Base-by-base conservation (phyloP, 2,888 invertebrate species). In the Neria commutata region DNA sequence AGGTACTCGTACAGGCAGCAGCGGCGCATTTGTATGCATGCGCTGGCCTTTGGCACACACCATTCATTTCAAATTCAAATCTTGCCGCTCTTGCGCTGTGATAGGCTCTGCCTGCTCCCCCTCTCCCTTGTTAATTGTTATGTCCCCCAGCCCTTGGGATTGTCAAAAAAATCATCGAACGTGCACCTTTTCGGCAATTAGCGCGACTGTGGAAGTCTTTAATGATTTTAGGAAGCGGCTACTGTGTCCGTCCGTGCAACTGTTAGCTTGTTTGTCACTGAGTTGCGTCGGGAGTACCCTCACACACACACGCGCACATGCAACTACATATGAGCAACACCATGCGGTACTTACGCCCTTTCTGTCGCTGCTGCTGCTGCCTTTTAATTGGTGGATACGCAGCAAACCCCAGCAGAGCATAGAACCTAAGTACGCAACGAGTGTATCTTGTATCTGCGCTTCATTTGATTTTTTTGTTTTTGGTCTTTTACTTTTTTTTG, bases 131-230 rank as follows among this genome's bases (percentile, higher is more conserved):
- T 54, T 73, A 72, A 70, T 75, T 73, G 66, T 72, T 67, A 68
- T 72, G 73, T 73, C 51, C 21, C 10, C 29, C 14, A 26, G 19
- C 57, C 57, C 67, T 65, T 63, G 62, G 64, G 65, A 61, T 65
- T 62, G 66, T 66, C 69, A 67, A 72, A 67, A 65, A 65, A 52
- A 65, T 61, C 60, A 50, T 58, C 37, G 69, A 69, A 77, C 77
- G 75, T 76, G 75, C 69, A 69, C 65, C 68, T 76, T 76, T 76
- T 77, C 66, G 70, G 68, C 70, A 75, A 75, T 69, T 67, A 75
- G 64, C 47, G 53, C 8, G 58, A 56, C 54, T 57, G 19, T 40
- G 51, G 25, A 11, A 19, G 40, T 21, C 42, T 37, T 10, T 24
- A 14, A 19, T 45, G 37, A 24, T 21, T 42, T 40, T 54, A 25